phyloP scores from a whole-genome alignment of 2,797 vertebrate genomes.

The Limnodromus scolopaceus region DNA sequence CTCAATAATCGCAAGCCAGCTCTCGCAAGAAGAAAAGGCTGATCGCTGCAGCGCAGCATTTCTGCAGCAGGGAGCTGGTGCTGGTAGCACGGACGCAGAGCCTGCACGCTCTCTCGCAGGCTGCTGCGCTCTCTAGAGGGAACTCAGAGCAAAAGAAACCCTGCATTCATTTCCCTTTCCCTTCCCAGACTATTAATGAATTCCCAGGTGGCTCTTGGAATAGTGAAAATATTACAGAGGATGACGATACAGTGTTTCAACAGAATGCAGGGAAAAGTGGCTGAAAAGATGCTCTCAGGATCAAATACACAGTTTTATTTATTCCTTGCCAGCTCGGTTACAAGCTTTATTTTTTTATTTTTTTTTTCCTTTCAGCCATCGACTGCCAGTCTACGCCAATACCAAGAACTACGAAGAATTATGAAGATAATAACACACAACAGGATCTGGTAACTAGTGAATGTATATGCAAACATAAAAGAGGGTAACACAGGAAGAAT shows the following conservation, averaged over 20 bases:
- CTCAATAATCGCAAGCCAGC: neutral
- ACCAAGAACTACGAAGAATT: neutral
- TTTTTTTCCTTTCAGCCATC: neutral
- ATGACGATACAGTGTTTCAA: neutral
- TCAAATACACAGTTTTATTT: neutral
- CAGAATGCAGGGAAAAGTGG: conserved; percentile 6
- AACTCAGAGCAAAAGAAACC: neutral
- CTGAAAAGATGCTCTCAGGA: neutral
- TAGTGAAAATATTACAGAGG: conserved; percentile 20
- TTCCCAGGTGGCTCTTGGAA: neutral
- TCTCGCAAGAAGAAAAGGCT: neutral
- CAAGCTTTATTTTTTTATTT: neutral
- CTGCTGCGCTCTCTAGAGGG: conserved; percentile 67
- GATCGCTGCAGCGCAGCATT: neutral
- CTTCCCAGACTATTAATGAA: neutral
- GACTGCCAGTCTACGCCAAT: neutral
- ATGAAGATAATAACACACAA: neutral
- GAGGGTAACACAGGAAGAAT: neutral
- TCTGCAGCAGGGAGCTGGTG: neutral
- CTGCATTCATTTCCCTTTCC: neutral
- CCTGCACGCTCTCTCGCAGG: neutral
- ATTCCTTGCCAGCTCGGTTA: neutral
- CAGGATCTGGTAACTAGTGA: neutral
- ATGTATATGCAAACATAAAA: neutral
- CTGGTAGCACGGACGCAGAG: neutral